Base-by-base conservation (phyloP, 2,888 invertebrate species). In the Steinernema hermaphroditum region DNA sequence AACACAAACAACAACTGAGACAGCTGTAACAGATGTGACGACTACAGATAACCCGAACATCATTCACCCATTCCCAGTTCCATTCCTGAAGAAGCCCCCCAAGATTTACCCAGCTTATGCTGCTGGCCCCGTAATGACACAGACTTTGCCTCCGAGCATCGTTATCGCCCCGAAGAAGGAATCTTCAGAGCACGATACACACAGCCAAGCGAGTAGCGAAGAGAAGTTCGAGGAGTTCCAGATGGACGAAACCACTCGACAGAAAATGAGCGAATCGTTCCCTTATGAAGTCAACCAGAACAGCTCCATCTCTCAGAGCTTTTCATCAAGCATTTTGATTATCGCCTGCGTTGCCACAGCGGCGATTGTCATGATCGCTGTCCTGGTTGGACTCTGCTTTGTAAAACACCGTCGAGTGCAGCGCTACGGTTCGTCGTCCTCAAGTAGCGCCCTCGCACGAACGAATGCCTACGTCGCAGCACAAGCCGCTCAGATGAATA, bases 41-140 rank as follows among this genome's bases (percentile, higher is more conserved):
- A n/a, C n/a, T n/a, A n/a, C 57, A 41, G 80, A 76, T 46, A 70
- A 76, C 57, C 79, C 79, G 41, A 57, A 71, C 22, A 27, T 49
- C 14, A 80, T 84, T 19, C 80, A 81, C 29, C 86, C 86, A 19
- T 81, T 85, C 77, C 85, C 86, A 14, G 84, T 86, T 14, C 86
- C 86, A 4, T 86, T 85, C 73, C 75, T 86, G 41, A 84, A 82
- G 27, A 46, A 68, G 46, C 73, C 78, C 19, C 75, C 76, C 24
- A 79, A 80, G 29, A 73, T 80, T n/a, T 77, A 79, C 70, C 76
- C 74, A 22, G 62, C 54, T 43, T 19, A 68, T 22, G 57, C 46
- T 2, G 50, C 69, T 9, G 69, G 29, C 14, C 57, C 68, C 14
- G 69, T 72, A 14, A 37, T 72, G 24, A 57, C 76, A 0, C 72